Conservation (phyloP, 2,797 vertebrate species). For the Garrulus glandarius region DNA sequence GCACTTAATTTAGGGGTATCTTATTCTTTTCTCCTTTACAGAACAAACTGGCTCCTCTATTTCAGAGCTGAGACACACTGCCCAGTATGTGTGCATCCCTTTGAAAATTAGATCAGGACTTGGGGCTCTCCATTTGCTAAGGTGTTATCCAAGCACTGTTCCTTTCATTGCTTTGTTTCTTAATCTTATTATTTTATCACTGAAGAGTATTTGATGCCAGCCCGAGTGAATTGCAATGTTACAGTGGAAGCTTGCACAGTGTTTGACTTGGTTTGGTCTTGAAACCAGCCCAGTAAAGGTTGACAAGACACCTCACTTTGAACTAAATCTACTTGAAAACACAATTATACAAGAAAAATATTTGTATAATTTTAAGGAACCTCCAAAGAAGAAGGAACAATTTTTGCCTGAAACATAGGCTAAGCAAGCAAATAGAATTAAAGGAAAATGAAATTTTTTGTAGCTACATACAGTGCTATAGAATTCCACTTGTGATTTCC, state of each 20-base stretch:
- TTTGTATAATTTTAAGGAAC: background rate
- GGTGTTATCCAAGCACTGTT: background rate
- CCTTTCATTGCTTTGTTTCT: background rate
- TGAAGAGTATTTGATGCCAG: background rate
- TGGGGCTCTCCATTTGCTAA: background rate
- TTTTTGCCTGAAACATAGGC: background rate
- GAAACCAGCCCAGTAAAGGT: background rate
- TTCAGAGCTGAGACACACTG: background rate
- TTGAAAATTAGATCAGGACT: background rate
- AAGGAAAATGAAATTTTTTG: background rate
- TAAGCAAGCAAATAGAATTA: background rate
- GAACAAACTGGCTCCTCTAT: background rate
- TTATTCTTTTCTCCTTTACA: background rate
- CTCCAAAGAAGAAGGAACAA: background rate
- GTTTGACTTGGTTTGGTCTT: background rate
- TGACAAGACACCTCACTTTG: background rate
- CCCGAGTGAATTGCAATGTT: background rate
- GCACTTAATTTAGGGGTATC: background rate
- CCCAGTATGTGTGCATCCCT: accelerated
- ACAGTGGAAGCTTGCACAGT: background rate
- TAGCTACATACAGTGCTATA: accelerated
- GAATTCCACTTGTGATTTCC: background rate
- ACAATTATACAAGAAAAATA: background rate
- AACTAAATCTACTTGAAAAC: background rate
- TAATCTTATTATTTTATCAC: background rate